Conservation (phyloP, 2,797 vertebrate genomes). For the Atherinosoma microstoma region DNA sequence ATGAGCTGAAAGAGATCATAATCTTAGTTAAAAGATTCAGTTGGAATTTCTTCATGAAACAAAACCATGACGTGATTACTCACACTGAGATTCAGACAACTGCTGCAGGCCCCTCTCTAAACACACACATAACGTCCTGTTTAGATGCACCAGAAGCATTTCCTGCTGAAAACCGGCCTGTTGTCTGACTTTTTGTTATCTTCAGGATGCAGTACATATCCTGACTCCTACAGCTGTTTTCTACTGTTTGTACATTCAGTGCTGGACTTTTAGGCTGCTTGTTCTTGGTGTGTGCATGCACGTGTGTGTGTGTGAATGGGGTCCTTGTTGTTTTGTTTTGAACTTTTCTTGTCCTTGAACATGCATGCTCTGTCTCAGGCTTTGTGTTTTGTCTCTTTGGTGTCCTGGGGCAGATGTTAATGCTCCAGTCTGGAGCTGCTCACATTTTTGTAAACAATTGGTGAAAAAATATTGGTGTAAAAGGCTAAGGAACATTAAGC, state of each 20-base stretch:
- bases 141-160: slow-evolving; percentile 29
- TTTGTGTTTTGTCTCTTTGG: background rate
- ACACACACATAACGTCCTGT: background rate
- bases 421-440: too few species aligned
- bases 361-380: background rate
- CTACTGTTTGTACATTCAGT: slow-evolving; percentile 1
- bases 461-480: too few species aligned
- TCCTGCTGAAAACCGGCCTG: slow-evolving; percentile 25
- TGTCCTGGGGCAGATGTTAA: background rate
- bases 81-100: background rate
- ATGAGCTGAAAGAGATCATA: too few species aligned
- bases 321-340: background rate
- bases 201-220: slow-evolving; percentile 66
- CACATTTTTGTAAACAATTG: too few species aligned
- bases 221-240: slow-evolving; percentile 24
- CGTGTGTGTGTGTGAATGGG: background rate
- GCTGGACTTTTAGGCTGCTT: background rate
- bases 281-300: background rate
- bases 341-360: background rate
- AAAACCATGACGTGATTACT: background rate
- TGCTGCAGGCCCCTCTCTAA: background rate
- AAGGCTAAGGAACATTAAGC: too few species aligned
- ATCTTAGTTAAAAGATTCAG: background rate
- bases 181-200: slow-evolving; percentile 42
- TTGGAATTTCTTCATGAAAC: background rate